Conservation (phyloP, 2,888 invertebrate genomes). For the Ormyrus pomaceus region DNA sequence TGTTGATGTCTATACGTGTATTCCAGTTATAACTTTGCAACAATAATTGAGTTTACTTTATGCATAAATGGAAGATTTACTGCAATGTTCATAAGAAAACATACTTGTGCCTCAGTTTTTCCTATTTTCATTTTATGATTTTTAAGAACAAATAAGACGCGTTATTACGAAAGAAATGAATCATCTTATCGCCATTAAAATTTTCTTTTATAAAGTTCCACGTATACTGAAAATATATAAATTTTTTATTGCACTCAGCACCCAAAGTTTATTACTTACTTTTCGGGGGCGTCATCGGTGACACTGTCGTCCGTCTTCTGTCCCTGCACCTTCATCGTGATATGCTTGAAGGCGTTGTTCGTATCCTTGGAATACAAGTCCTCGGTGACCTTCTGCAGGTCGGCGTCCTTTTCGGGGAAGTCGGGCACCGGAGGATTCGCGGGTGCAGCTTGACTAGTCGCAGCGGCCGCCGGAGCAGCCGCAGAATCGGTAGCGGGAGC, state of each 20-base stretch:
- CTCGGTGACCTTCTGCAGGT: slow-evolving; percentile 84
- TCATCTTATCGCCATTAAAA: no score
- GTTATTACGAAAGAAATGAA: no score
- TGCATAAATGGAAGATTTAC: no score
- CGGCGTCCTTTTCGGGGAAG: slow-evolving; percentile 75
- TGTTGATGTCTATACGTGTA: no score
- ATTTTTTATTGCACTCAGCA: not conserved
- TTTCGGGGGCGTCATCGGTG: slow-evolving; percentile 84
- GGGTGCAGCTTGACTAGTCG: slow-evolving; percentile 22
- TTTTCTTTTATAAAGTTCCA: no score
- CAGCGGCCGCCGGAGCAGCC: slow-evolving; percentile 51
- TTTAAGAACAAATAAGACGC: no score
- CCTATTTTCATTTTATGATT: no score
- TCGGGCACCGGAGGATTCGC: slow-evolving; percentile 62
- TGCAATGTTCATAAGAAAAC: no score
- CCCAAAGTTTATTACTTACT: slow-evolving; percentile 77
- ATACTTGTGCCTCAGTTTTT: no score
- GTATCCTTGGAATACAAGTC: slow-evolving; percentile 83
- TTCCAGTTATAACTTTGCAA: no score
- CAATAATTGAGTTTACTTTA: no score
- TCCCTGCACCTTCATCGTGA: slow-evolving; percentile 85
- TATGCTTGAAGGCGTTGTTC: slow-evolving; percentile 84
- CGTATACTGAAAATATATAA: not conserved
- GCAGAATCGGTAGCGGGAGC: slow-evolving; percentile 51
- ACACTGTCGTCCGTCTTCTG: slow-evolving; percentile 84